Percentiles rank a stretch among this genome's conserved stretches.
Conservation (phyloP, 1,140 invertebrate genomes). For the Plodia interpunctella region DNA sequence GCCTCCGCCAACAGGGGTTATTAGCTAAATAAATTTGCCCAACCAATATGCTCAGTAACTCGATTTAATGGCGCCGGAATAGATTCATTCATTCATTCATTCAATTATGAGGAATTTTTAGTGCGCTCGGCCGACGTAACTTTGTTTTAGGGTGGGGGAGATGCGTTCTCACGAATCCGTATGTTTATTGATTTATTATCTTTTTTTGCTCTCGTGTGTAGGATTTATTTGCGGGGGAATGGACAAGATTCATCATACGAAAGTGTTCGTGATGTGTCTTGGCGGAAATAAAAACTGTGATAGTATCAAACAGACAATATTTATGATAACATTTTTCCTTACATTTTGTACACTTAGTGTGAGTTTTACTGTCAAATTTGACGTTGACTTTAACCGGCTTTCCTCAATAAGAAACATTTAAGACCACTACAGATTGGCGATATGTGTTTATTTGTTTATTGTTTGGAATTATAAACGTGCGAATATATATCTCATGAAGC, state of each 20-base stretch:
- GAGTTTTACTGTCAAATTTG: no score
- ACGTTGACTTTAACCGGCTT: no score
- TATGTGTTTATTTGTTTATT: no score
- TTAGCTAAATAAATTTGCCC: slow-evolving; percentile 77
- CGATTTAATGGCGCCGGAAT: slow-evolving; percentile 76
- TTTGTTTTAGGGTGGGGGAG: slow-evolving; percentile 29
- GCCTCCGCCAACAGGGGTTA: slow-evolving; percentile 55
- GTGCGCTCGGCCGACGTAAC: slow-evolving; percentile 55
- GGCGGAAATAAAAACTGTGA: background rate
- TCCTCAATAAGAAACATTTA: no score
- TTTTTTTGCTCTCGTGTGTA: slow-evolving; percentile 17
- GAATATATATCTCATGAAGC: no score
- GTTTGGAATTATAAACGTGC: no score
- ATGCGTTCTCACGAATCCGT: slow-evolving; percentile 33
- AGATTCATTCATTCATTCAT: slow-evolving; percentile 77
- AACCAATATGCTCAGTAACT: slow-evolving; percentile 76
- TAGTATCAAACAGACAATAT: background rate
- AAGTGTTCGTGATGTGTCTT: background rate
- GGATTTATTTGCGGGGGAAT: slow-evolving; percentile 5
- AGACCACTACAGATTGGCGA: no score
- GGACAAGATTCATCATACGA: background rate
- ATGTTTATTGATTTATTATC: slow-evolving; percentile 50
- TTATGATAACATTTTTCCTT: background rate
- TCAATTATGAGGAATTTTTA: slow-evolving; percentile 77
- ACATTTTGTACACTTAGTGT: no score